These are phyloP conservation scores for Morone chrysops DNA, from an alignment of 2,113 vertebrate genomes.

Conservation along the genomic window DNA sequence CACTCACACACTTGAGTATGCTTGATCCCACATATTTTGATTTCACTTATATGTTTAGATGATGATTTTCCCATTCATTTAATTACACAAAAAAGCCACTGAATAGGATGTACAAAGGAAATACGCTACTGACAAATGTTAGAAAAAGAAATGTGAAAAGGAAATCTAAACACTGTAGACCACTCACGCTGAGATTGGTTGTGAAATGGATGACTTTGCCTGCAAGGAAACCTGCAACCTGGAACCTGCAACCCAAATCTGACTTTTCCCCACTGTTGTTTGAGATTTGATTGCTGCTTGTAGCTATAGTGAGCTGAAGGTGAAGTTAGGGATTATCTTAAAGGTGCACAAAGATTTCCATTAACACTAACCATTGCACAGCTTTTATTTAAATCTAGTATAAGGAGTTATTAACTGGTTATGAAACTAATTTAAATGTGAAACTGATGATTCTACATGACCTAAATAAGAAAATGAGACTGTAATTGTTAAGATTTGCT, in stretches of 20 bases:
- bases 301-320: neutral
- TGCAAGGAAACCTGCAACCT: too few species aligned
- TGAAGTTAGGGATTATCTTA: neutral
- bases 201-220: conserved; percentile 3
- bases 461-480: too few species aligned
- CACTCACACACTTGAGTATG: neutral
- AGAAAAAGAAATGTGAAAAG: neutral
- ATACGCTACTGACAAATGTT: neutral
- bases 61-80: neutral
- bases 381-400: too few species aligned
- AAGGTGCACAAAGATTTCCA: neutral
- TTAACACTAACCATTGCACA: neutral
- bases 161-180: conserved; percentile 11
- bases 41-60: neutral
- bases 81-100: neutral
- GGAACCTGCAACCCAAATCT: conserved; percentile 5
- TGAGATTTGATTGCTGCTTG: neutral
- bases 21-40: neutral
- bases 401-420: too few species aligned
- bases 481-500: too few species aligned
- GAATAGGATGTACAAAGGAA: neutral
- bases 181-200: neutral
- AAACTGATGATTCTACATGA: too few species aligned
- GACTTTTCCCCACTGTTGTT: neutral
- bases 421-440: too few species aligned